Conservation (phyloP, 2,113 vertebrate species). For the Thunnus thynnus region DNA sequence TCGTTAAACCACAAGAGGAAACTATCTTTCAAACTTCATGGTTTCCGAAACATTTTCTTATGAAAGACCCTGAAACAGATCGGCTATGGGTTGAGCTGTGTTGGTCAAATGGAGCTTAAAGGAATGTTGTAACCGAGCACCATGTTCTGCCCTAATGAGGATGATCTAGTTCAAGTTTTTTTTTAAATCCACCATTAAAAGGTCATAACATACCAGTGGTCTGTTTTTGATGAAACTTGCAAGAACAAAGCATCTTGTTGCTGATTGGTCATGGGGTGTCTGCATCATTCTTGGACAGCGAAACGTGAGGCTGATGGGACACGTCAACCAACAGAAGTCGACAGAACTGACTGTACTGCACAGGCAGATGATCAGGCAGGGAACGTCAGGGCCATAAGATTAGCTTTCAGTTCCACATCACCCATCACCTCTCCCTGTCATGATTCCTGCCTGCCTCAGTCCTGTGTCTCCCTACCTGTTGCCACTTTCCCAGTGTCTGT, state of each 20-base stretch:
- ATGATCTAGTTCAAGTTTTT: not conserved
- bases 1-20: not conserved
- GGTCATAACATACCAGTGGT: too few species aligned
- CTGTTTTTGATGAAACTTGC: too few species aligned
- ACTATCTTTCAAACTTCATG: not conserved
- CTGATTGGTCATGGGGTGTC: not conserved
- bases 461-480: too few species aligned
- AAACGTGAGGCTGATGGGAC: not conserved
- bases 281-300: not conserved
- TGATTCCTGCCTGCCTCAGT: too few species aligned
- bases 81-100: not conserved
- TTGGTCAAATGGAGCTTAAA: not conserved
- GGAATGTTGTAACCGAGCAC: too few species aligned
- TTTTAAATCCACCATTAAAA: too few species aligned
- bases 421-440: not conserved
- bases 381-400: slow-evolving; percentile 35
- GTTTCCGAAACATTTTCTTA: not conserved
- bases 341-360: not conserved
- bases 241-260: not conserved
- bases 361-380: not conserved
- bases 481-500: too few species aligned
- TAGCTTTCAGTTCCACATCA: slow-evolving; percentile 5
- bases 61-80: not conserved
- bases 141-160: not conserved
- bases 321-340: not conserved